Evolutionary conservation across 2,888 invertebrate species (phyloP).

Genomic region (Eumerus sabulonum): DNA sequence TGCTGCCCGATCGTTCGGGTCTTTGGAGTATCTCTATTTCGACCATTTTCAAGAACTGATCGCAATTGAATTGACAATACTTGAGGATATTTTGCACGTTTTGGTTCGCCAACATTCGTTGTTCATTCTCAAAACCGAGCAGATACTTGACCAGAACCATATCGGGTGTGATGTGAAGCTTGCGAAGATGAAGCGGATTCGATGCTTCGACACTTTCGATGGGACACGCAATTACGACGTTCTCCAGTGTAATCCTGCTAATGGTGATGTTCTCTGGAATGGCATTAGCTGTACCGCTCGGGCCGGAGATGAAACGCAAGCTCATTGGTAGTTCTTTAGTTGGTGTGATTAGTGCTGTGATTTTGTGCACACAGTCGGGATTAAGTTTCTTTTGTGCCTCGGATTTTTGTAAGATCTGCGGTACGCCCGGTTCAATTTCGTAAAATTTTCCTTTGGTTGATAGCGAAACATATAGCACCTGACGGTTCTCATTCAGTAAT

Average conservation of each 20-base stretch:
- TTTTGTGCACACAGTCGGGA: conserved; percentile 78
- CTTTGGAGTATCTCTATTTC: conserved; percentile 77
- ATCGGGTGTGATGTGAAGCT: conserved; percentile 79
- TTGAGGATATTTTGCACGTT: conserved; percentile 78
- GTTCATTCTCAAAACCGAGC: conserved; percentile 78
- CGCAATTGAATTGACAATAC: conserved; percentile 79
- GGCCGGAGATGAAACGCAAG: conserved; percentile 77
- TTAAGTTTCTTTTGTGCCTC: conserved; percentile 75
- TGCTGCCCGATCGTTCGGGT: conserved; percentile 79
- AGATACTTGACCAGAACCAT: conserved; percentile 76
- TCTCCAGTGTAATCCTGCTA: conserved; percentile 75
- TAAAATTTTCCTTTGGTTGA: conserved; percentile 88
- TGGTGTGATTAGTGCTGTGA: conserved; percentile 75
- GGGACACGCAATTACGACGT: conserved; percentile 80
- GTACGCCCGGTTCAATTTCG: conserved; percentile 82
- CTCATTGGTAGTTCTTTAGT: conserved; percentile 75
- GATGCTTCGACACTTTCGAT: conserved; percentile 79
- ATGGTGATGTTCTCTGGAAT: conserved; percentile 77
- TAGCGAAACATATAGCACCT: conserved; percentile 86
- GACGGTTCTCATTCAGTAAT: conserved; percentile 86
- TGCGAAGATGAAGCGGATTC: conserved; percentile 79
- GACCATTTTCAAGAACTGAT: conserved; percentile 77
- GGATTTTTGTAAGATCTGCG: conserved; percentile 77
- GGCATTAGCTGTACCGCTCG: conserved; percentile 72
- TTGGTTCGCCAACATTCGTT: conserved; percentile 78